A percentile compares a stretch with the other conserved stretches of the same genome.
These are phyloP conservation scores for Physella acuta DNA, from an alignment of 1,140 invertebrate genomes.

Conservation along the genomic window DNA sequence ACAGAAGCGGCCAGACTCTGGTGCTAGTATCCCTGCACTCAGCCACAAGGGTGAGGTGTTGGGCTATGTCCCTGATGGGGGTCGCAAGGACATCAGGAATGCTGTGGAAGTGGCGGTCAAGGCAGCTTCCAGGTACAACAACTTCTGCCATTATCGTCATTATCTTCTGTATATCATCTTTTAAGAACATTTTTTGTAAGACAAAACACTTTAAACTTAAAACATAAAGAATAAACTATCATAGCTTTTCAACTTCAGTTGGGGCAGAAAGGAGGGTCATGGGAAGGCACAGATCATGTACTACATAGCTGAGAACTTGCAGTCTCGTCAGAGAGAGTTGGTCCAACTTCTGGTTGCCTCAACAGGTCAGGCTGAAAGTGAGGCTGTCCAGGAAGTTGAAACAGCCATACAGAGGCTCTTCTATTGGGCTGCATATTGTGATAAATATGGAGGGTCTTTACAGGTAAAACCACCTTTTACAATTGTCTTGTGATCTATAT, in stretches of 20 bases:
- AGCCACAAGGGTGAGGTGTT: constrained; percentile 51
- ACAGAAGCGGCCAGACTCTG: constrained; percentile 63
- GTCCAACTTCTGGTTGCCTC: constrained; percentile 45
- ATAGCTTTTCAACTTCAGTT: constrained; percentile 40
- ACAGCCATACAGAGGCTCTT: constrained; percentile 59
- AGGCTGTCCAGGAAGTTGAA: constrained; percentile 56
- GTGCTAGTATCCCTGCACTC: constrained; percentile 49
- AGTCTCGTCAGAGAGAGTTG: constrained; percentile 54
- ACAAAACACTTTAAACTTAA: not conserved
- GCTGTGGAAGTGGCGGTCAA: constrained; percentile 62
- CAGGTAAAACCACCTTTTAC: constrained; percentile 54
- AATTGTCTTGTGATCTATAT: not conserved
- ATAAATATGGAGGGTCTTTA: constrained; percentile 61
- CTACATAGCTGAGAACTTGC: constrained; percentile 63
- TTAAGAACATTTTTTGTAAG: not conserved
- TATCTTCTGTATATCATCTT: not conserved
- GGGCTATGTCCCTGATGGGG: constrained; percentile 61
- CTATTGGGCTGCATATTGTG: constrained; percentile 62
- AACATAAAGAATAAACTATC: not conserved
- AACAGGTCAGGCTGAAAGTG: constrained; percentile 45
- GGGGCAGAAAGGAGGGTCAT: constrained; percentile 62
- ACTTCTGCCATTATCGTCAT: not conserved
- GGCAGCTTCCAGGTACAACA: constrained; percentile 50
- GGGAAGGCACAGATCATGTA: constrained; percentile 63
- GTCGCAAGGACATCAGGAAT: constrained; percentile 63